Conservation (phyloP, 1,140 invertebrate species). For the Zaprionus davidi region DNA sequence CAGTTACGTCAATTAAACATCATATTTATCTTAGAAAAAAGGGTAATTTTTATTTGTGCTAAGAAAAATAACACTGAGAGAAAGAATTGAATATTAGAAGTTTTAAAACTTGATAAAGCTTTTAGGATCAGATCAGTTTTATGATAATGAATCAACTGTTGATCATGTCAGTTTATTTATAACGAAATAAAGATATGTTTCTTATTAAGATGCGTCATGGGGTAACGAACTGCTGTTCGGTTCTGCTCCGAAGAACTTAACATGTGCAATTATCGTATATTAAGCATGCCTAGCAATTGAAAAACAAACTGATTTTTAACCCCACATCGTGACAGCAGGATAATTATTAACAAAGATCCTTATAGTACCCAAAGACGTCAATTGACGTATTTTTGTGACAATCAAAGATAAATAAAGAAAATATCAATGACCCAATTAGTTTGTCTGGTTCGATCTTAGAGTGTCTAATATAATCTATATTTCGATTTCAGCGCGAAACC, state of each 20-base stretch:
- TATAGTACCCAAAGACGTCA: not conserved
- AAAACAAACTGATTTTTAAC: not conserved
- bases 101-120: not conserved
- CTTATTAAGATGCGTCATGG: not conserved
- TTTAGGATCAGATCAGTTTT: not conserved
- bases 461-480: not conserved
- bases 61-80: not conserved
- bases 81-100: not conserved
- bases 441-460: not conserved
- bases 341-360: not conserved
- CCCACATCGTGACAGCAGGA: not conserved
- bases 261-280: conserved; percentile 2
- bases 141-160: not conserved
- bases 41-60: not conserved
- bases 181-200: not conserved
- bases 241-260: not conserved
- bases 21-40: not conserved
- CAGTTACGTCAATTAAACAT: conserved; percentile 14
- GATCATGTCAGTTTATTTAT: not conserved
- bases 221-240: not conserved
- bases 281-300: not conserved
- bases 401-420: not conserved
- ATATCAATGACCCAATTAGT: not conserved
- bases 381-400: not conserved
- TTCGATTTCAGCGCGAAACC: not conserved